Evolutionary conservation across 2,888 invertebrate species (phyloP), one percentile per base, ranked within the genome.

Genomic region (Tholera decimalis): DNA sequence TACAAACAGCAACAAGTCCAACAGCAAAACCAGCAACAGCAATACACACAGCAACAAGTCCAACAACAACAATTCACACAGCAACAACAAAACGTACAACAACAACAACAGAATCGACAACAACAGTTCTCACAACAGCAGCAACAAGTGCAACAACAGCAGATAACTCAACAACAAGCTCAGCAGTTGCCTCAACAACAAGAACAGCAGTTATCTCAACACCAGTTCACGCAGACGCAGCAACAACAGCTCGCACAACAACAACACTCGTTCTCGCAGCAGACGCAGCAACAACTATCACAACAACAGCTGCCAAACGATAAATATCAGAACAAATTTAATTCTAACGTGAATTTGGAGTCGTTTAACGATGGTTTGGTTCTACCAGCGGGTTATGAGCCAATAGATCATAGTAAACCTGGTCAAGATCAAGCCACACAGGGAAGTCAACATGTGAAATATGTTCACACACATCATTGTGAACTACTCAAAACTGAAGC

Each of bases 381-480:
- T 0, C 78, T 95, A 0, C 96, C 95, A 2, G 93, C 85, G 0
- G 95, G 95, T 0, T 95, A 94, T 53, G 95, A 95, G 67, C 93
- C 95, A 0, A 44, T 93, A 0, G 95, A 93, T 55, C 88, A 88
- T 50, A 92, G 89, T 0, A 92, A 92, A 26, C 0, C 44, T 8
- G 65, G 51, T 9, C n/a, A n/a, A n/a, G 92, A 93, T 37, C 91
- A 89, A 75, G 88, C 89, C n/a, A 75, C 87, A 0, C 91, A 89
- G 78, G 89, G 89, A 18, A 77, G 85, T 0, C 90, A 83, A 50
- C 87, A 87, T 26, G 83, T 22, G 85, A 11, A 84, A 63, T 82
- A 86, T 26, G 77, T 83, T 6, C 56, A 86, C 4, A 76, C 15
- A 88, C 90, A 0, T 87, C 89, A 93, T n/a, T 93, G 93, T 24